A percentile compares a stretch with the other conserved stretches of the same genome.
Evolutionary conservation across 2,888 invertebrate genomes (phyloP).

Genomic region (Vanessa cardui): DNA sequence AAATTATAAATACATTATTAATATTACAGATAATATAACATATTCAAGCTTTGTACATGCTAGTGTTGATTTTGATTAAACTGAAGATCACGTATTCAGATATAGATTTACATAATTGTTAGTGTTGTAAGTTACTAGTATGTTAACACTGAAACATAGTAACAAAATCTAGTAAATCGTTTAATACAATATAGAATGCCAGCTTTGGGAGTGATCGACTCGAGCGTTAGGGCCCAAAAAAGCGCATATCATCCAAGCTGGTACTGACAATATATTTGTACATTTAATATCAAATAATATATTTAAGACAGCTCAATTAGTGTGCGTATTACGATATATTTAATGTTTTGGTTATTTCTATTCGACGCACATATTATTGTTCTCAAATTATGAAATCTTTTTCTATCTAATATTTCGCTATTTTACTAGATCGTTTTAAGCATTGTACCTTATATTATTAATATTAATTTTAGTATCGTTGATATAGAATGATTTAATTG

Average conservation of each 20-base stretch:
- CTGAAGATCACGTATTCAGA: not conserved
- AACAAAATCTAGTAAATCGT: no score
- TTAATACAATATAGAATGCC: no score
- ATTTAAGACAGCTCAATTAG: not conserved
- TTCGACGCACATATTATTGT: no score
- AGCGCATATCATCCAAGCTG: no score
- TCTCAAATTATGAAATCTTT: no score
- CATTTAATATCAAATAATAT: no score
- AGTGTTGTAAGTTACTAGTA: not conserved
- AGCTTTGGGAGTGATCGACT: no score
- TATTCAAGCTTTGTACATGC: constrained; percentile 20
- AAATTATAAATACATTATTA: constrained; percentile 50
- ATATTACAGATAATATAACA: constrained; percentile 41
- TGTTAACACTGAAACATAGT: no score
- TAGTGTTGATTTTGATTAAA: not conserved
- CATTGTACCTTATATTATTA: not conserved
- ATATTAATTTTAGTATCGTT: not conserved
- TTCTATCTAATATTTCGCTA: no score
- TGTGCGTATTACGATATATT: not conserved
- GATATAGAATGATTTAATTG: not conserved
- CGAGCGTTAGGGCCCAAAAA: no score
- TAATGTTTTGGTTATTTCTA: no score
- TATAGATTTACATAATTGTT: not conserved
- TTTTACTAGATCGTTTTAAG: not conserved
- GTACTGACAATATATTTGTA: no score